phyloP scores from a whole-genome alignment of 1,140 invertebrate species.

The Leptinotarsa defecta region DNA sequence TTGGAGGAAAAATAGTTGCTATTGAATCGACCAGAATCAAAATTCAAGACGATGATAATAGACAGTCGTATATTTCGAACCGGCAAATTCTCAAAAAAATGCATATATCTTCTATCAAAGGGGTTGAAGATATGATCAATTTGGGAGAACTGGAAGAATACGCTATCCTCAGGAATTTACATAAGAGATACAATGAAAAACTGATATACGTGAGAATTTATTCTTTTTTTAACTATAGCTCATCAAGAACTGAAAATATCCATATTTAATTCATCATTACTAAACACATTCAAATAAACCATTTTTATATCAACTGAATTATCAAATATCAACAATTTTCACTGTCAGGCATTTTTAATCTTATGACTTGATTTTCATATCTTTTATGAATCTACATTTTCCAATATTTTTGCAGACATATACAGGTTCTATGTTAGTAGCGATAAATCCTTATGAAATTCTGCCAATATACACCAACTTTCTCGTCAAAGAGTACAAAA shows the following conservation, averaged over 20 bases:
- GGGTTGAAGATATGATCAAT: slow-evolving; percentile 94
- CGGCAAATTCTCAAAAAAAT: slow-evolving; percentile 76
- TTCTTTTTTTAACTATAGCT: too few relatives aligned
- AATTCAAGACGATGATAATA: slow-evolving; percentile 79
- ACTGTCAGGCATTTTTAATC: too few relatives aligned
- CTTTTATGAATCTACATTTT: too few relatives aligned
- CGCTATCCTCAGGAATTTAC: slow-evolving; percentile 89
- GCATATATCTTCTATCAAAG: slow-evolving; percentile 82
- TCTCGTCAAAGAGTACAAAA: slow-evolving; percentile 81
- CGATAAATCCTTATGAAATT: slow-evolving; percentile 92
- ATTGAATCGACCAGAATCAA: slow-evolving; percentile 77
- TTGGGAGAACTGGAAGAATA: slow-evolving; percentile 91
- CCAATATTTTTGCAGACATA: slow-evolving; percentile 74
- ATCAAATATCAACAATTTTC: too few relatives aligned
- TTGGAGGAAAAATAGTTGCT: slow-evolving; percentile 79
- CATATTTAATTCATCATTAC: too few relatives aligned
- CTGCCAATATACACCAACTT: slow-evolving; percentile 89
- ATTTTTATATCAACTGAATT: too few relatives aligned
- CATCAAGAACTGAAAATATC: too few relatives aligned
- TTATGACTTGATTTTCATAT: too few relatives aligned
- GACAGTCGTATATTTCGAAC: slow-evolving; percentile 62
- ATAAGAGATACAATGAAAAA: slow-evolving; percentile 85
- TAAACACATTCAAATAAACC: too few relatives aligned
- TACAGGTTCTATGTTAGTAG: slow-evolving; percentile 89
- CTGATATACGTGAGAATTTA: slow-evolving; percentile 82